Evolutionary conservation across 2,797 vertebrate genomes (phyloP).

Genomic region (Lutjanus campechanus): DNA sequence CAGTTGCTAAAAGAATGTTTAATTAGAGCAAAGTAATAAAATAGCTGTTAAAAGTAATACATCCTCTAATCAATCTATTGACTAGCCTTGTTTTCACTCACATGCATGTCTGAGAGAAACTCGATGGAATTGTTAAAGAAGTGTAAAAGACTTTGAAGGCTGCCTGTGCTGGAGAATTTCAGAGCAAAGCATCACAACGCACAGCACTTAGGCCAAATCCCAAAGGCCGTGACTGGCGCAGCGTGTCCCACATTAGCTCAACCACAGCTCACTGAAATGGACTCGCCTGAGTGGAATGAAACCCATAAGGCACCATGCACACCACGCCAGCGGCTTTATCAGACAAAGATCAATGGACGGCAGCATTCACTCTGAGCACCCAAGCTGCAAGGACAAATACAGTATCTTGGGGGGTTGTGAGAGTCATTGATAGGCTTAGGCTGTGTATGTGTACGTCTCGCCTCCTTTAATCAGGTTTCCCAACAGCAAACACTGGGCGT

Average conservation of each 20-base stretch:
- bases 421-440: constrained; percentile 86
- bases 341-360: constrained; percentile 87
- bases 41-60: constrained; percentile 14
- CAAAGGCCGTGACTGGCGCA: constrained; percentile 87
- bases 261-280: constrained; percentile 87
- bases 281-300: constrained; percentile 88
- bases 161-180: constrained; percentile 77
- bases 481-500: constrained; percentile 85
- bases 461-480: constrained; percentile 86
- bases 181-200: constrained; percentile 82
- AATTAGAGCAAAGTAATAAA: constrained; percentile 15
- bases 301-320: constrained; percentile 85
- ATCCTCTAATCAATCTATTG: constrained; percentile 23
- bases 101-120: constrained; percentile 47
- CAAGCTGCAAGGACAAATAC: constrained; percentile 86
- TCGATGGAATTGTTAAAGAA: constrained; percentile 63
- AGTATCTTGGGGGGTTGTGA: constrained; percentile 82
- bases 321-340: constrained; percentile 85
- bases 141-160: constrained; percentile 78
- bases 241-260: constrained; percentile 87
- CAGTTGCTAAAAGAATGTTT: neutral
- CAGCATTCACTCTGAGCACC: constrained; percentile 84
- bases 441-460: constrained; percentile 82
- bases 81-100: constrained; percentile 31
- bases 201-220: constrained; percentile 87